These are phyloP conservation scores for Peromyscus aztecus DNA, from an alignment of 2,797 vertebrate species.

Conservation along the genomic window DNA sequence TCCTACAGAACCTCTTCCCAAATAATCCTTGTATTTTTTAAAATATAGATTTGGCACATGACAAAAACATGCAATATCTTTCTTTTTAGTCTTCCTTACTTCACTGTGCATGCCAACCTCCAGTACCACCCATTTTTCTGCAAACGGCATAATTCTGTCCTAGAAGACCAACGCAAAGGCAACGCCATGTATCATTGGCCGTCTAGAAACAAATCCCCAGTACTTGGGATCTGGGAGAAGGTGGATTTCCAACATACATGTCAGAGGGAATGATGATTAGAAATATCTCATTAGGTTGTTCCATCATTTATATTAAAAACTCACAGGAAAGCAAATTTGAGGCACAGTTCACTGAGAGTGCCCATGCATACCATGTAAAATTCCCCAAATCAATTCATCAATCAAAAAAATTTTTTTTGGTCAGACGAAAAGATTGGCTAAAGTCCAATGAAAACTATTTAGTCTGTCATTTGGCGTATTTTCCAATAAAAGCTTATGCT, in stretches of 20 bases:
- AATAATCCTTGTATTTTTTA: neutral
- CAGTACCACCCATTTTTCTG: neutral
- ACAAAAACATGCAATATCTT: neutral
- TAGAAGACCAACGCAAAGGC: neutral
- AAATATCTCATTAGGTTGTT: conserved; percentile 15
- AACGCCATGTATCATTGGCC: neutral
- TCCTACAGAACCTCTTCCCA: neutral
- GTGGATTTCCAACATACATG: neutral
- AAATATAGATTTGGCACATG: neutral
- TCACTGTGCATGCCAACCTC: neutral
- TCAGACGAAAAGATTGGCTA: neutral
- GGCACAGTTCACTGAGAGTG: too few relatives aligned
- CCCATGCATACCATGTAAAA: too few relatives aligned
- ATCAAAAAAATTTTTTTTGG: neutral
- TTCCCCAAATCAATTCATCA: neutral
- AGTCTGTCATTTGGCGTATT: neutral
- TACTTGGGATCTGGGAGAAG: neutral
- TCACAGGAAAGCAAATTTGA: neutral
- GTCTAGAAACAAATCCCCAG: conserved; percentile 41
- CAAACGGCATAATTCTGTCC: neutral
- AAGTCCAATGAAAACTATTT: conserved; percentile 33
- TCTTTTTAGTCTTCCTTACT: neutral
- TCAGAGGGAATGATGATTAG: neutral
- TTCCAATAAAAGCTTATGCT: conserved; percentile 48
- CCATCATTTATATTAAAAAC: neutral